Evolutionary conservation across 1,140 invertebrate genomes (phyloP).

Genomic region (Wiebesia pumilae): DNA sequence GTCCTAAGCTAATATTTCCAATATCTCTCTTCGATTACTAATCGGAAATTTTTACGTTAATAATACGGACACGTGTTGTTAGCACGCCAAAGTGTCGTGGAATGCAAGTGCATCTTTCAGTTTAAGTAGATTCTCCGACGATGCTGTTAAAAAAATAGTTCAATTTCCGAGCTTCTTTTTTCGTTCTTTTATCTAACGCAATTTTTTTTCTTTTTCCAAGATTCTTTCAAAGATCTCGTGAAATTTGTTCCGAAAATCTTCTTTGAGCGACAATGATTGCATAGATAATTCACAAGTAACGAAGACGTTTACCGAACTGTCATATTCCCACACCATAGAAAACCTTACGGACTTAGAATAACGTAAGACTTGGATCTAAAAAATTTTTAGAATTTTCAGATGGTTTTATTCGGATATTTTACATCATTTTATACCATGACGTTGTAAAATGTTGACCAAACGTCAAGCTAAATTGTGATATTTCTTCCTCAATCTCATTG

Average conservation of each 20-base stretch:
- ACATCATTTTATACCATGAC: not conserved
- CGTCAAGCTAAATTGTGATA: not conserved
- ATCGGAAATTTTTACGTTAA: too few relatives aligned
- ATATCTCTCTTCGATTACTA: not conserved
- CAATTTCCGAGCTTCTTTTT: too few relatives aligned
- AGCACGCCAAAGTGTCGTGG: too few relatives aligned
- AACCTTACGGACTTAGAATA: too few relatives aligned
- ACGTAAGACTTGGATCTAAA: not conserved
- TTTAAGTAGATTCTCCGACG: too few relatives aligned
- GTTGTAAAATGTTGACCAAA: not conserved
- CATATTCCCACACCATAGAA: not conserved
- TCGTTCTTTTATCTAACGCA: not conserved
- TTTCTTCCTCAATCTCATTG: not conserved
- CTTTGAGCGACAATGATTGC: not conserved
- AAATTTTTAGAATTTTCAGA: not conserved
- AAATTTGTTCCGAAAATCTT: not conserved
- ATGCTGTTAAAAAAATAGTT: too few relatives aligned
- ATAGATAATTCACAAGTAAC: not conserved
- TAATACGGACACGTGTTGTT: too few relatives aligned
- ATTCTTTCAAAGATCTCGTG: not conserved
- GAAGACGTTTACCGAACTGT: not conserved
- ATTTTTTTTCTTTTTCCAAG: not conserved
- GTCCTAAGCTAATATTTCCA: not conserved
- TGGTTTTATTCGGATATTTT: not conserved
- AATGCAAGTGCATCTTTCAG: too few relatives aligned